Evolutionary conservation across 2,888 invertebrate genomes (phyloP), one percentile per base, ranked within the genome.

Genomic region (Heliconius sara): DNA sequence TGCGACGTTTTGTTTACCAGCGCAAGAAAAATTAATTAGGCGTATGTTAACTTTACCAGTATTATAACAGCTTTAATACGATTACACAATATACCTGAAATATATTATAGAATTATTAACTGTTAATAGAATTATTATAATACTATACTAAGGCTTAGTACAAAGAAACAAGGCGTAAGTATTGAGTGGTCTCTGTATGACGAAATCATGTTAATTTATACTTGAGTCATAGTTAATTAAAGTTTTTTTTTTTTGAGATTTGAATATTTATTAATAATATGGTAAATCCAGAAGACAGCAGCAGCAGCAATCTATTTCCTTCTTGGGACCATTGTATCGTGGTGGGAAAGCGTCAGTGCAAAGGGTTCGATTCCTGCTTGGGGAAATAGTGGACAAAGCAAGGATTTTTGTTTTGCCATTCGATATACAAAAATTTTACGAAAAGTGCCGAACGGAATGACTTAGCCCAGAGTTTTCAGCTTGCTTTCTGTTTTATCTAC

Each of bases 191-290:
- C 13, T 1, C 3, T 70, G 7, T 27, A 70, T 25, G 43, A 70
- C 9, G 43, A 25, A 70, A 25, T 70, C 43, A 47, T 70, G 25
- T 47, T 70, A 43, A 27, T 43, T 19, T 70, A 70, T 39, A 70
- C 25, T 47, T 70, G 70, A 70, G 25, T 70, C 70, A 70, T 70
- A 43, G 70, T 70, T 70, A 47, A 70, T 70, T 70, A 47, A 34
- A 47, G 70, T 4, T n/a, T n/a, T 39, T 67, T 67, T 67, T 34
- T 43, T 2, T n/a, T 43, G n/a, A 43, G 1, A 47, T 70, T 70
- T 47, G 43, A 47, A 70, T 47, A 43, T 70, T 70, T 16, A 70
- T 43, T 43, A 47, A 22, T 52, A 52, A 52, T 52, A 52, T 52
- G 47, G 47, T 52, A 52, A 52, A 52, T 52, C 52, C 52, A 52